phyloP scores from a whole-genome alignment of 2,797 vertebrate genomes.

The Phataginus tetradactyla region DNA sequence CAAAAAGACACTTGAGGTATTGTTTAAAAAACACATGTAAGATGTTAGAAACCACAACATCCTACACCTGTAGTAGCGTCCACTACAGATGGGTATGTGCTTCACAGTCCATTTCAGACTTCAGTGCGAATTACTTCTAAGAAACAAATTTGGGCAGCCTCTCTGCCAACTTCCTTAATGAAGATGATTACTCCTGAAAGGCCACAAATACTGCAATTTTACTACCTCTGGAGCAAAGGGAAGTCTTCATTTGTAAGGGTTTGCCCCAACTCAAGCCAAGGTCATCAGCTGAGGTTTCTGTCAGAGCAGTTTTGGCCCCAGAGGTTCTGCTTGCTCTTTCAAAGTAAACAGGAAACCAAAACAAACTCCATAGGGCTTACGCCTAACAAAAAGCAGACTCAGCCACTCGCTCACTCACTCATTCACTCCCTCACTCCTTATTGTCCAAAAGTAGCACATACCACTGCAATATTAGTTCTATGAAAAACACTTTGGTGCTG shows the following conservation, averaged over 20 bases:
- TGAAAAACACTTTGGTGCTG: background rate
- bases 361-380: background rate
- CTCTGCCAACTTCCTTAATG: slow-evolving; percentile 67
- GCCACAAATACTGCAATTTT: background rate
- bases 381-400: slow-evolving; percentile 49
- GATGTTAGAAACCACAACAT: slow-evolving; percentile 82
- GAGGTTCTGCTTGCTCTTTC: slow-evolving; percentile 59
- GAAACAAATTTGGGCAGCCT: slow-evolving; percentile 69
- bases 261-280: slow-evolving; percentile 44
- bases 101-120: slow-evolving; percentile 36
- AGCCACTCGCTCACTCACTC: background rate
- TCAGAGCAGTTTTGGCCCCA: slow-evolving; percentile 13
- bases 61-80: slow-evolving; percentile 85
- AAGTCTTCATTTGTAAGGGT: slow-evolving; percentile 48
- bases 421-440: background rate
- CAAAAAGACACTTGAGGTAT: slow-evolving; percentile 81
- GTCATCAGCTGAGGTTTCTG: slow-evolving; percentile 54
- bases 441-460: slow-evolving; percentile 58
- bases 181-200: slow-evolving; percentile 70
- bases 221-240: slow-evolving; percentile 41
- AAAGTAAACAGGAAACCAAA: slow-evolving; percentile 71
- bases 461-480: background rate
- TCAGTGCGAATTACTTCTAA: slow-evolving; percentile 34
- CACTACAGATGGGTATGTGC: slow-evolving; percentile 78
- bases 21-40: slow-evolving; percentile 84